Evolutionary conservation across 30 jellyfish, hydroid and myxozoan genomes (phyloP).

Genomic region (Aurelia coerulea): DNA sequence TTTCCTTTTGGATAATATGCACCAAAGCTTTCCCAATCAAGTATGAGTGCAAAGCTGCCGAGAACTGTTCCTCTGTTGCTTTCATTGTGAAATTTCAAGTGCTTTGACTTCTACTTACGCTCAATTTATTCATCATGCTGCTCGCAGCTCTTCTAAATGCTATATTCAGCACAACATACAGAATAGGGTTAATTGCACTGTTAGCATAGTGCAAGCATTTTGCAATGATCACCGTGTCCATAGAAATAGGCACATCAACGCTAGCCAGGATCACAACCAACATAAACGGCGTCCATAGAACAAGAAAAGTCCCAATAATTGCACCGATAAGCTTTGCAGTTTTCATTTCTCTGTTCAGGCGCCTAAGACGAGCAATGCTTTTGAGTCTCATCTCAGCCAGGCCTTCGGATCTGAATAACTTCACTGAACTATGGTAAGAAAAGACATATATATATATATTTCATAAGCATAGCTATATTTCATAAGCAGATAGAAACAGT

Average conservation of each 20-base stretch:
- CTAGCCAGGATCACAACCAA: constrained; percentile 46
- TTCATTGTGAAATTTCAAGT: too few species aligned
- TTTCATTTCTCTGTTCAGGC: constrained; percentile 51
- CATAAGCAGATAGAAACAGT: too few species aligned
- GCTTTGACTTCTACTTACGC: too few species aligned
- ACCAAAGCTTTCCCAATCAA: too few species aligned
- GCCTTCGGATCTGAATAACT: too few species aligned
- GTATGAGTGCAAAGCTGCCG: too few species aligned
- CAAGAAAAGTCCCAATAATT: constrained; percentile 83
- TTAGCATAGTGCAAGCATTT: constrained; percentile 76
- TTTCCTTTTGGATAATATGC: too few species aligned
- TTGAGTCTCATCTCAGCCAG: too few species aligned
- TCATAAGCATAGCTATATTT: too few species aligned
- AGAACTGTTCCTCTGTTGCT: too few species aligned
- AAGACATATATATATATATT: too few species aligned
- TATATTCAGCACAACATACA: constrained; percentile 71
- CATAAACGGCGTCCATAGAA: constrained; percentile 92
- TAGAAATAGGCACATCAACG: neutral
- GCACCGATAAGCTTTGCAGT: constrained; percentile 84
- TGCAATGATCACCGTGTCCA: constrained; percentile 32
- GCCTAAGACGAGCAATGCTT: neutral
- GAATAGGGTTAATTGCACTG: constrained; percentile 90
- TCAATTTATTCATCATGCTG: neutral
- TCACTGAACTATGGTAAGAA: too few species aligned
- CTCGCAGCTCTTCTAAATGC: constrained; percentile 51